These are phyloP conservation scores for Nothura maculosa DNA, from an alignment of 2,797 vertebrate species.

Conservation along the genomic window DNA sequence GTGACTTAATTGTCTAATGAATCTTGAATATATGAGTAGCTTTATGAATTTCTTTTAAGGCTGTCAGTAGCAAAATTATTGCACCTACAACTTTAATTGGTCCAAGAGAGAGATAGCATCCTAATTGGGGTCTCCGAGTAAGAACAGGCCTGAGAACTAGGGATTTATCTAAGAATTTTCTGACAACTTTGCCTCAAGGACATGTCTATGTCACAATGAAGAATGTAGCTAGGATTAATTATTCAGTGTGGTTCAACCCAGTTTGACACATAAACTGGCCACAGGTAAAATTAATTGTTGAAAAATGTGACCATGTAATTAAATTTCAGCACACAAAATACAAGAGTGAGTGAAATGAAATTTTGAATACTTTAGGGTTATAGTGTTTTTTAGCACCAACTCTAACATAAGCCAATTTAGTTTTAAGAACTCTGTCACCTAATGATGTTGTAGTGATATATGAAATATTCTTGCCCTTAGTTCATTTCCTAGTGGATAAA, in stretches of 20 bases:
- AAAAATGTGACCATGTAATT: not conserved
- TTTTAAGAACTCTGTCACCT: not conserved
- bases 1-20: slow-evolving; percentile 8
- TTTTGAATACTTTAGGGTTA: not conserved
- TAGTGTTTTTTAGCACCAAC: not conserved
- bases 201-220: not conserved
- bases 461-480: not conserved
- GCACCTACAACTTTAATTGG: not conserved
- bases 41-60: not conserved
- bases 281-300: slow-evolving; percentile 25
- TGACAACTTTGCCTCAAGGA: not conserved
- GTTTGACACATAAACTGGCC: not conserved
- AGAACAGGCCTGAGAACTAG: not conserved
- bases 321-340: not conserved
- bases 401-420: not conserved
- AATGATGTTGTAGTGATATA: not conserved
- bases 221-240: slow-evolving; percentile 25
- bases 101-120: not conserved
- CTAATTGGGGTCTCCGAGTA: not conserved
- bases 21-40: not conserved
- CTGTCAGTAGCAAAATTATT: not conserved
- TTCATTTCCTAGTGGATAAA: not conserved
- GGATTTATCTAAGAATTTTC: not conserved
- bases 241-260: not conserved
- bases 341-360: not conserved